Evolutionary conservation across 1,140 invertebrate genomes (phyloP), one percentile per base, ranked within the genome.

Genomic region (Brachionus calyciflorus): DNA sequence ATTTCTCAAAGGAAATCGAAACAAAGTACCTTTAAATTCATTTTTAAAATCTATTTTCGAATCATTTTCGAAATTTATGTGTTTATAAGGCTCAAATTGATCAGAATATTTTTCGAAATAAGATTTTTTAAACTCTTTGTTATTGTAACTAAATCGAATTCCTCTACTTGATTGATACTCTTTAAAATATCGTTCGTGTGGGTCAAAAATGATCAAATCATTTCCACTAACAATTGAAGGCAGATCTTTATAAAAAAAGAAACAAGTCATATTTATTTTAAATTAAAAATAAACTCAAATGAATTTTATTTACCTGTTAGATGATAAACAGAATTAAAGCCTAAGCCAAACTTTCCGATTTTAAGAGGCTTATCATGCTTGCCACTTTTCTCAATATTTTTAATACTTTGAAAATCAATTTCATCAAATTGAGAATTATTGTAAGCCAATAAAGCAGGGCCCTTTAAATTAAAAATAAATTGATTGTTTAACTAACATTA

Each of bases 251-350:
- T 70, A 33, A 51, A 60, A 69, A n/a, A n/a, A n/a, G n/a, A n/a
- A n/a, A n/a, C n/a, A n/a, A n/a, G n/a, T n/a, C n/a, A n/a, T n/a
- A 19, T 44, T 3, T 6, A 41, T 68, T 40, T 63, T n/a, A n/a
- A n/a, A n/a, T n/a, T n/a, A n/a, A n/a, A n/a, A 17, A 19, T 37
- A 24, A n/a, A n/a, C n/a, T n/a, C n/a, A n/a, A n/a, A n/a, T n/a
- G n/a, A n/a, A n/a, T n/a, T n/a, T n/a, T n/a, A n/a, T n/a, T n/a
- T 78, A 82, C 81, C 81, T 79, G 81, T 82, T 17, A 82, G 75
- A 76, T 82, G 81, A 63, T 82, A 82, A 6, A 82, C 81, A 14
- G 81, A 82, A 40, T 82, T 82, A 78, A 82, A 82, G 5, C 81
- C 81, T 28, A 82, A 79, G 41, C 81, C 81, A 76, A 81, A 82